Evolutionary conservation across 2,797 vertebrate genomes (phyloP).

Genomic region (Myoxocephalus aenaeus): DNA sequence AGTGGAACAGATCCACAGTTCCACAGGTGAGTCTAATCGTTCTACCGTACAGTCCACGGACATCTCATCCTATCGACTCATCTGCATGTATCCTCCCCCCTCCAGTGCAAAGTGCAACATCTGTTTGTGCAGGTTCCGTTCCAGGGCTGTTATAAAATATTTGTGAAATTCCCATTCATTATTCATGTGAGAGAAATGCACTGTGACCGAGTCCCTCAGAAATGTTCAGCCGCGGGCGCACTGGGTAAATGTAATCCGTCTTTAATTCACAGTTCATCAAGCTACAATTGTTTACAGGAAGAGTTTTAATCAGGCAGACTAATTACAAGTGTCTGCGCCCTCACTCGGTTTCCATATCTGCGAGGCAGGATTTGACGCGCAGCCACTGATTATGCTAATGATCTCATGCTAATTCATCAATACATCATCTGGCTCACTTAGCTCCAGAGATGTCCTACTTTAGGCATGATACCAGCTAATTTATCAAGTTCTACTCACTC

Average conservation of each 20-base stretch:
- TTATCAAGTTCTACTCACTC: slow-evolving; percentile 22
- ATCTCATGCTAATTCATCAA: slow-evolving; percentile 66
- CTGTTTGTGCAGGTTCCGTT: neutral
- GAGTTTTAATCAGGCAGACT: slow-evolving; percentile 71
- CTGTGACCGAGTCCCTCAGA: slow-evolving; percentile 3
- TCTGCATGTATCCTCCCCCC: neutral
- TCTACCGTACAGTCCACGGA: neutral
- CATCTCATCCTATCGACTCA: slow-evolving; percentile 10
- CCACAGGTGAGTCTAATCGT: slow-evolving; percentile 12
- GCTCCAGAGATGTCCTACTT: slow-evolving; percentile 49
- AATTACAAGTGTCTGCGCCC: slow-evolving; percentile 70
- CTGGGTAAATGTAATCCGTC: slow-evolving; percentile 38
- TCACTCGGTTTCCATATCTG: slow-evolving; percentile 69
- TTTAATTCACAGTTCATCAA: slow-evolving; percentile 53
- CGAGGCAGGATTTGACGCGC: slow-evolving; percentile 61
- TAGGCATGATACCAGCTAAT: slow-evolving; percentile 26
- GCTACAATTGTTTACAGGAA: slow-evolving; percentile 63
- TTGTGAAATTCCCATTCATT: slow-evolving; percentile 16
- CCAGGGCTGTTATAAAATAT: slow-evolving; percentile 19
- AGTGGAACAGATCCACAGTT: slow-evolving; percentile 32
- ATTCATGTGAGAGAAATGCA: slow-evolving; percentile 32
- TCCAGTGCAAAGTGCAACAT: neutral
- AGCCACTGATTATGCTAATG: slow-evolving; percentile 73
- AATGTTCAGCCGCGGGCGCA: neutral
- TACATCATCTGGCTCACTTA: slow-evolving; percentile 54